Evolutionary conservation across 2,797 vertebrate species (phyloP).

Genomic region (Characodon lateralis): DNA sequence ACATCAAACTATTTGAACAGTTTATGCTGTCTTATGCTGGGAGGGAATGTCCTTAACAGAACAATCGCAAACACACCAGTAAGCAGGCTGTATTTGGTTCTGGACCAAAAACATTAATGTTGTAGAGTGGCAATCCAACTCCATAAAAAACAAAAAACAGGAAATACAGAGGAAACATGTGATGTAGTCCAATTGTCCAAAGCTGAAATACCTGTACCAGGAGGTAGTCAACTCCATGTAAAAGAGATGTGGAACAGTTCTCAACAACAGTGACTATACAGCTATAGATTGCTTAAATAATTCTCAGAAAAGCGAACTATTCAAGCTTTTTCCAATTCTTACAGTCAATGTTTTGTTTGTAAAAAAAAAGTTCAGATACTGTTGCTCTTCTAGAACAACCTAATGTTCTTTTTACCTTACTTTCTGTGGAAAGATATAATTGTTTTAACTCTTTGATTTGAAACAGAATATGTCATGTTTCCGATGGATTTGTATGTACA

Average conservation of each 20-base stretch:
- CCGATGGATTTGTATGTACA: background rate
- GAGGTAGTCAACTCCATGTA: background rate
- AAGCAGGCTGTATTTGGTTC: background rate
- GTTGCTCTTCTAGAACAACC: background rate
- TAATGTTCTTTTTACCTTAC: background rate
- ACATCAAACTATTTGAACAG: no score
- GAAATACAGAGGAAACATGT: background rate
- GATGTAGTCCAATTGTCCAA: background rate
- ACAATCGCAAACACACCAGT: background rate
- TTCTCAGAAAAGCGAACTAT: background rate
- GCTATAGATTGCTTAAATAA: background rate
- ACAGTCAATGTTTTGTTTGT: background rate
- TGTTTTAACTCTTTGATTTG: background rate
- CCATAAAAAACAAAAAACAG: no score
- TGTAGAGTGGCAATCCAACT: background rate
- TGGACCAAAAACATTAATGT: background rate
- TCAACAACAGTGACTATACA: background rate
- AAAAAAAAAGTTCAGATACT: background rate
- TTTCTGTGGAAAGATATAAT: background rate
- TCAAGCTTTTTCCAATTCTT: background rate
- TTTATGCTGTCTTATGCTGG: background rate
- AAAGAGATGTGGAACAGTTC: background rate
- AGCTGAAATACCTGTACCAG: background rate
- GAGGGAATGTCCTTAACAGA: background rate
- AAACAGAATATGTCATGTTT: background rate